Evolutionary conservation across 2,113 vertebrate genomes (phyloP).

Genomic region (Psilopsiagon aurifrons): DNA sequence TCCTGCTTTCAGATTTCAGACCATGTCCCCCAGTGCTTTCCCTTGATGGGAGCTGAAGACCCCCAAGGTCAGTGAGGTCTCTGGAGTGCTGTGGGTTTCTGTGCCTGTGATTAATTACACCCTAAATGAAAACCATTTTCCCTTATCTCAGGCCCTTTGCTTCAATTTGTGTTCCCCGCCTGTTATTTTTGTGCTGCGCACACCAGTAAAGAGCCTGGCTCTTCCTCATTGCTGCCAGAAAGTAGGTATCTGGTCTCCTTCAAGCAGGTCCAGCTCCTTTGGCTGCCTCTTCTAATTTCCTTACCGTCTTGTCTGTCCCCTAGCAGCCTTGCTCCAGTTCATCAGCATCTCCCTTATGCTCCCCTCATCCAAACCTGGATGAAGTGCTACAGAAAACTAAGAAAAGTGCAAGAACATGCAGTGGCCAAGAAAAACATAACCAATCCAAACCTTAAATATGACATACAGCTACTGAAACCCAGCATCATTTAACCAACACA

Average conservation of each 20-base stretch:
- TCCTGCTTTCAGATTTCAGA: neutral
- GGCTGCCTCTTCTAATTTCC: neutral
- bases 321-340: neutral
- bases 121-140: neutral
- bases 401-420: neutral
- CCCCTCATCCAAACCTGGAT: neutral
- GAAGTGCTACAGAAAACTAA: neutral
- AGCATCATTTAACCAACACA: neutral
- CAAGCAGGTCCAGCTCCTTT: neutral
- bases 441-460: neutral
- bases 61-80: neutral
- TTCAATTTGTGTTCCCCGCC: neutral
- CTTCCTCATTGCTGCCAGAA: neutral
- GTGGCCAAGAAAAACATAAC: neutral
- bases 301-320: neutral
- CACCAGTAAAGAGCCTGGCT: neutral
- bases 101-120: neutral
- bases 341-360: neutral
- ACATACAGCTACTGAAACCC: neutral
- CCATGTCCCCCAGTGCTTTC: neutral
- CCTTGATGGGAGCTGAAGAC: neutral
- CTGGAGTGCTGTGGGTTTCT: neutral
- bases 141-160: neutral
- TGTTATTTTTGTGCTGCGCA: neutral
- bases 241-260: neutral